Base-by-base conservation (phyloP, 1,140 invertebrate species). In the Zaprionus kolodkinae region DNA sequence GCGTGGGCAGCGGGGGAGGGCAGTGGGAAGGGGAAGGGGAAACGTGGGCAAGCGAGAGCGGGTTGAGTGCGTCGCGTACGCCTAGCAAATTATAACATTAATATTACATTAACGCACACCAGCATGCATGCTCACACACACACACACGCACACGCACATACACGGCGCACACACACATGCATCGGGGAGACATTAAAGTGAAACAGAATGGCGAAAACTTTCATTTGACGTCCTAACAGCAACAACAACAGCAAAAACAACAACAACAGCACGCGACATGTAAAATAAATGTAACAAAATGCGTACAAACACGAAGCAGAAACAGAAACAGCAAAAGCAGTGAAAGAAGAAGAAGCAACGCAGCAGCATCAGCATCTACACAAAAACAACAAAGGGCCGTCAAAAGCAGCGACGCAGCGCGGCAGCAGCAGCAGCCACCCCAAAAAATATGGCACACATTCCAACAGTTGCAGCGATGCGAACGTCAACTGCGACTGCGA, bases 61-160 rank as follows among this genome's bases (percentile, higher is more conserved):
- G 74, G 74, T 72, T 76, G 57, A 67, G 55, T 40, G 55, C 27
- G 60, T 43, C 50, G 72, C 50, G 72, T 68, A 61, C 56, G 65
- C 73, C 73, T 76, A 78, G 76, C 62, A 88, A 88, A 88, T 88
- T 88, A 89, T 84, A 89, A 88, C 84, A 88, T 88, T 88, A 88
- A 88, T 88, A 88, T 88, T 88, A 88, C 85, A 88, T 88, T 88
- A 88, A 88, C 77, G 67, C 77, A 83, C 72, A 81, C 75, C 52
- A 62, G 35, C 59, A 57, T 60, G 60, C 67, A 69, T 62, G 48
- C 35, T 43, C 27, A 57, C 60, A 62, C 38, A 57, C 65, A 72
- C 61, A 70, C 52, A 50, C 27, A 57, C 60, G 57, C 38, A 57
- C 65, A 72, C 61, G 66, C 52, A 50, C 64, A 45, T 40, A 76